A percentile compares a stretch with the other conserved stretches of the same genome.
Evolutionary conservation across 30 jellyfish, hydroid and myxozoan genomes (phyloP).

Genomic region (Pelagia noctiluca): DNA sequence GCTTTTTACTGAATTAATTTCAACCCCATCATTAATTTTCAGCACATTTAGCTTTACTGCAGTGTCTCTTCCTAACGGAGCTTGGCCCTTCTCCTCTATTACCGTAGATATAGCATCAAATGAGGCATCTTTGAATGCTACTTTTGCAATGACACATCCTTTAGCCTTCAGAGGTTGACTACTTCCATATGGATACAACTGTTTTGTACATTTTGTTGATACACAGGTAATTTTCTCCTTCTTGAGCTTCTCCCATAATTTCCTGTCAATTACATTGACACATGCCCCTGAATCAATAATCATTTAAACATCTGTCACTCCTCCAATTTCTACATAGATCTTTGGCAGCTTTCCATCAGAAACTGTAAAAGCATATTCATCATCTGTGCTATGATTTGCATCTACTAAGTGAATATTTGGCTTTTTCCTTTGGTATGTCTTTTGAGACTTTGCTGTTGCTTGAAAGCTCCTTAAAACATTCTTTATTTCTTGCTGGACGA

Average conservation of each 20-base stretch:
- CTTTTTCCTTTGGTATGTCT: conserved; percentile 36
- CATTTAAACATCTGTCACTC: conserved; percentile 41
- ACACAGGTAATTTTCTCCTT: conserved; percentile 49
- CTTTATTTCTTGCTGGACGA: conserved; percentile 7
- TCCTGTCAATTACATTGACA: conserved; percentile 53
- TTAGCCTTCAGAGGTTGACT: conserved; percentile 50
- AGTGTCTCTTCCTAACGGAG: conserved; percentile 62
- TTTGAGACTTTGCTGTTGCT: conserved; percentile 25
- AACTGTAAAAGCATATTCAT: conserved; percentile 39
- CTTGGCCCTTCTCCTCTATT: conserved; percentile 67
- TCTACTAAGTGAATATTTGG: conserved; percentile 31
- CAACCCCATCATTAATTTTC: conserved; percentile 39
- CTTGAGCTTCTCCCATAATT: conserved; percentile 59
- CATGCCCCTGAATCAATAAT: conserved; percentile 70
- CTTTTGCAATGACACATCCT: conserved; percentile 54
- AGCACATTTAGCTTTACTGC: conserved; percentile 40
- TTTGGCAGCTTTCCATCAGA: conserved; percentile 40
- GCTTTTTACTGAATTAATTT: conserved; percentile 35
- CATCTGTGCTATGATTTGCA: conserved; percentile 55
- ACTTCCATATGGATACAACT: conserved; percentile 59
- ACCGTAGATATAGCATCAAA: conserved; percentile 52
- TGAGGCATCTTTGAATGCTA: conserved; percentile 20
- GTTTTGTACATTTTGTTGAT: conserved; percentile 33
- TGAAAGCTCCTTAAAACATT: conserved; percentile 15
- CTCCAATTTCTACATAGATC: conserved; percentile 39